Percentiles rank a stretch among this genome's conserved stretches.
Conservation (phyloP, 2,888 invertebrate genomes). For the Eubasilissa splendida region DNA sequence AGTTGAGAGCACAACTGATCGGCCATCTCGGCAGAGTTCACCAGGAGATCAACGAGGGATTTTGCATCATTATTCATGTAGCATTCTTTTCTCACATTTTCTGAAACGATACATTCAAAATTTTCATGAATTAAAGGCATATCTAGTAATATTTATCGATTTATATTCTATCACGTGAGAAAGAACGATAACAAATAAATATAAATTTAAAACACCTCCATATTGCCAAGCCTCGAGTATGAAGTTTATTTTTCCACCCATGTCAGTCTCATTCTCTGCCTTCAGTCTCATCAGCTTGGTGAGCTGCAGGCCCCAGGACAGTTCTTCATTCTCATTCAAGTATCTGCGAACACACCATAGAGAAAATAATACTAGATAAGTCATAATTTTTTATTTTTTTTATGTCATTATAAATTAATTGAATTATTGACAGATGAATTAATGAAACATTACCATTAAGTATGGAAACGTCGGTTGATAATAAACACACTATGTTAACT, state of each 20-base stretch:
- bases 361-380: no score
- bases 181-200: no score
- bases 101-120: slow-evolving; percentile 29
- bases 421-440: no score
- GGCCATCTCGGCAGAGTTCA: slow-evolving; percentile 39
- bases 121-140: not conserved
- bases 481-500: no score
- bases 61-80: not conserved
- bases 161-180: no score
- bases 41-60: slow-evolving; percentile 23
- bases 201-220: slow-evolving; percentile 39
- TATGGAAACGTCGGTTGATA: no score
- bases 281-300: slow-evolving; percentile 41
- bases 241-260: not conserved
- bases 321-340: slow-evolving; percentile 10
- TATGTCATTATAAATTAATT: no score
- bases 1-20: slow-evolving; percentile 36
- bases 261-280: slow-evolving; percentile 19
- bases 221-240: slow-evolving; percentile 48
- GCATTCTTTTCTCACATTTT: slow-evolving; percentile 24
- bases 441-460: no score
- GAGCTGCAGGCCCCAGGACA: slow-evolving; percentile 36
- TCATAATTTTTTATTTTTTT: no score
- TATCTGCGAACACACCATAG: not conserved
- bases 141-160: no score